Percentiles rank a stretch among this genome's conserved stretches.
Conservation (phyloP, 1,140 invertebrate species). For the Hyposmocoma kahamanoa region DNA sequence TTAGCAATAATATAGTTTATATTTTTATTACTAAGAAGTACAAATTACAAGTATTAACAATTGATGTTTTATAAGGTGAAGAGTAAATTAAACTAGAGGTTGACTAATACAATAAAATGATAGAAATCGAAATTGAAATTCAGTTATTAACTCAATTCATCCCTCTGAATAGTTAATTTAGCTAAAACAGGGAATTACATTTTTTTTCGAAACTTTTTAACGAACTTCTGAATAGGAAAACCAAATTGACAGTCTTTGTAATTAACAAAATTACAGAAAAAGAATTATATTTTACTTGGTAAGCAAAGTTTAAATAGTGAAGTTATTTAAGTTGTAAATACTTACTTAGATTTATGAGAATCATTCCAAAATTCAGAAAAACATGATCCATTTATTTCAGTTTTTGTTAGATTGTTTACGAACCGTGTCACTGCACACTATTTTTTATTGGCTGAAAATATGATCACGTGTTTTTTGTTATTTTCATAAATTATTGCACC, state of each 20-base stretch:
- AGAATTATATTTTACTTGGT: neutral
- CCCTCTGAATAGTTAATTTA: too few species aligned
- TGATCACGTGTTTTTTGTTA: conserved; percentile 13
- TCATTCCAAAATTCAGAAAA: conserved; percentile 55
- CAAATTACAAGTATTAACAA: too few species aligned
- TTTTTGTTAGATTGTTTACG: conserved; percentile 18
- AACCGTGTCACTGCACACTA: conserved; percentile 11
- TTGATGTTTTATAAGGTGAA: too few species aligned
- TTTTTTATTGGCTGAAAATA: neutral
- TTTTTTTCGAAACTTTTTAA: too few species aligned
- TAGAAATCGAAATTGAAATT: too few species aligned
- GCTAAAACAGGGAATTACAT: too few species aligned
- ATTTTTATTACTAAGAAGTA: too few species aligned
- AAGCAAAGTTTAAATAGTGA: neutral
- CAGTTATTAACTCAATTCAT: too few species aligned
- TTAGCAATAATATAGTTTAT: too few species aligned
- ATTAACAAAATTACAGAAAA: neutral
- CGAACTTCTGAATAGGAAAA: too few species aligned
- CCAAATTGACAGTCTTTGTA: neutral
- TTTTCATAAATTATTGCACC: conserved; percentile 23
- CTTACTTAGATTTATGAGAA: conserved; percentile 24
- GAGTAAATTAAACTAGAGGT: too few species aligned
- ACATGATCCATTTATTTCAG: conserved; percentile 38
- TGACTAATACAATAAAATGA: too few species aligned
- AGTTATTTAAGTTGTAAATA: conserved; percentile 10